Evolutionary conservation across 2,797 vertebrate genomes (phyloP).

Genomic region (Neopelma chrysocephalum): DNA sequence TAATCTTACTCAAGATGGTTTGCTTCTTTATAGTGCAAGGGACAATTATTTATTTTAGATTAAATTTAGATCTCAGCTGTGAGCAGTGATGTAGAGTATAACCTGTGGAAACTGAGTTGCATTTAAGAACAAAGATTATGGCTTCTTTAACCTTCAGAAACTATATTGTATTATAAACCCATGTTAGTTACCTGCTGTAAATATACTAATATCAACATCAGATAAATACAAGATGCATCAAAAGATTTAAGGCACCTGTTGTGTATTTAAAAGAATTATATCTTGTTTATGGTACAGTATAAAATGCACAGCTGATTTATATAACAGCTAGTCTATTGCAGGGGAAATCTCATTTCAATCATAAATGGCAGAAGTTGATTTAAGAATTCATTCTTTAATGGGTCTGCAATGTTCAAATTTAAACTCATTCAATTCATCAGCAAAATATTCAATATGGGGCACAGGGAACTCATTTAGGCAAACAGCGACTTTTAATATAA

Average conservation of each 20-base stretch:
- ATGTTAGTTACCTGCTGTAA: conserved; percentile 63
- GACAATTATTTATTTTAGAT: conserved; percentile 53
- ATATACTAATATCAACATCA: conserved; percentile 71
- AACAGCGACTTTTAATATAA: conserved; percentile 95
- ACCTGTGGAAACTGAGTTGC: conserved; percentile 49
- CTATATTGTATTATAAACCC: conserved; percentile 45
- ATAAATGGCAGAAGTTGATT: conserved; percentile 96
- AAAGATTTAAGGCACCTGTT: conserved; percentile 87
- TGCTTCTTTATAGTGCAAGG: conserved; percentile 28
- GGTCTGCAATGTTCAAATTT: conserved; percentile 93
- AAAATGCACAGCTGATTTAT: conserved; percentile 93
- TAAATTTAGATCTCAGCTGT: conserved; percentile 21
- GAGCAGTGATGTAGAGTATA: conserved; percentile 35
- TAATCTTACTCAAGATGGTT: background rate
- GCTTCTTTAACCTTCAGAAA: conserved; percentile 70
- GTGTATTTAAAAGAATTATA: conserved; percentile 90
- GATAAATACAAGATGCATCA: conserved; percentile 83
- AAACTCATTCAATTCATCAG: conserved; percentile 98
- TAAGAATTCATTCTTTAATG: conserved; percentile 97
- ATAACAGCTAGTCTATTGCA: conserved; percentile 79
- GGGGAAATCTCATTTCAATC: conserved; percentile 97
- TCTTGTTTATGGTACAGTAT: conserved; percentile 91
- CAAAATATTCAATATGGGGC: conserved; percentile 94
- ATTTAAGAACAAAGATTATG: conserved; percentile 35
- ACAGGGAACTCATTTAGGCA: conserved; percentile 88